Evolutionary conservation across 2,113 vertebrate genomes (phyloP).

Genomic region (Stigmatopora argus): DNA sequence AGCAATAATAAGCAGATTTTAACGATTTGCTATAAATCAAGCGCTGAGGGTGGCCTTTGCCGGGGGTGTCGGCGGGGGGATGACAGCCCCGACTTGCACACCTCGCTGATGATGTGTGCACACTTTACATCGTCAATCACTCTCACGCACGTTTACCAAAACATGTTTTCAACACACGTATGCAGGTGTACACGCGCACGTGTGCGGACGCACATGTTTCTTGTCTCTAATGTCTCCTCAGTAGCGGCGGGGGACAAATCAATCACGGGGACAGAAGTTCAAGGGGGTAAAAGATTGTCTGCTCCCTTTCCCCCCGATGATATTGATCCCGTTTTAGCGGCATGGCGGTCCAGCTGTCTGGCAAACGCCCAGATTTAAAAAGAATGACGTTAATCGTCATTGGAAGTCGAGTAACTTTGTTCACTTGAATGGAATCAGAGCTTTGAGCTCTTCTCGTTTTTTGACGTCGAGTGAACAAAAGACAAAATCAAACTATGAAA

Average conservation of each 20-base stretch:
- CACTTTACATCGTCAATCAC: conserved; percentile 68
- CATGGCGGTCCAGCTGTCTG: conserved; percentile 69
- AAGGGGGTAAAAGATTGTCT: conserved; percentile 73
- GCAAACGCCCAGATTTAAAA: conserved; percentile 63
- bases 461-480: background rate
- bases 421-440: conserved; percentile 38
- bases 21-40: conserved; percentile 75
- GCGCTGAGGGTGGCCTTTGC: conserved; percentile 65
- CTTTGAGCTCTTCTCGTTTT: conserved; percentile 9
- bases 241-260: conserved; percentile 69
- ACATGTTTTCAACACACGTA: conserved; percentile 56
- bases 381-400: conserved; percentile 69
- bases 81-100: conserved; percentile 72
- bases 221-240: conserved; percentile 63
- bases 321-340: conserved; percentile 73
- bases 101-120: conserved; percentile 70
- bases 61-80: conserved; percentile 59
- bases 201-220: conserved; percentile 52
- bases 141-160: conserved; percentile 38
- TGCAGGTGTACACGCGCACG: conserved; percentile 44
- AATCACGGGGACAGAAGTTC: conserved; percentile 70
- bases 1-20: conserved; percentile 75
- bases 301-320: conserved; percentile 63
- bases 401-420: conserved; percentile 54
- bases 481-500: too few species aligned